Conservation (phyloP, 2,797 vertebrate genomes). For the Rhynchotus rufescens region DNA sequence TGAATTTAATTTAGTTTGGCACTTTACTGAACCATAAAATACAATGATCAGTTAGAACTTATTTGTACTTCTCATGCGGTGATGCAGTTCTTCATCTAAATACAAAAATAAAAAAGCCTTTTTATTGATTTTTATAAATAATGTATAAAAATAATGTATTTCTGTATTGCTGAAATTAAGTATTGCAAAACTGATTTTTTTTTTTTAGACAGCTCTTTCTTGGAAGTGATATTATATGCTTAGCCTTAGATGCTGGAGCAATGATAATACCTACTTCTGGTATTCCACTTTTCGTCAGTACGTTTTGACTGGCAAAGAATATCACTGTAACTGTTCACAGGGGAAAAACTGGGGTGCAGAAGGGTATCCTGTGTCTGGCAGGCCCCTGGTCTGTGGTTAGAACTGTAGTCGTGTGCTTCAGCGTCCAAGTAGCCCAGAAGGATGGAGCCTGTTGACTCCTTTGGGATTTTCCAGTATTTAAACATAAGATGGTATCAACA, state of each 20-base stretch:
- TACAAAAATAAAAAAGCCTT: neutral
- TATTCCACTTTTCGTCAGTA: neutral
- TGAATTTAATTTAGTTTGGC: neutral
- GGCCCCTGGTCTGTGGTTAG: neutral
- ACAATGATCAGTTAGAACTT: neutral
- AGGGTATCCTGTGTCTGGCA: neutral
- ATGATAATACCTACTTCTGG: neutral
- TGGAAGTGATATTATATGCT: neutral
- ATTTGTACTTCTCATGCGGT: neutral
- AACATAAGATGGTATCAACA: neutral
- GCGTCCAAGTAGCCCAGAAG: neutral
- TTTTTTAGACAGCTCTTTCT: neutral
- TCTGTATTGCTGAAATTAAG: neutral
- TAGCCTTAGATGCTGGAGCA: neutral
- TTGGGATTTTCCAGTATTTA: neutral
- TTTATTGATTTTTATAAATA: neutral
- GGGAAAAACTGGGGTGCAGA: neutral
- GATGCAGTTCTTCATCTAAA: neutral
- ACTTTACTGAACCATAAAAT: neutral
- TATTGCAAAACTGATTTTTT: neutral
- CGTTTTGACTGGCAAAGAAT: neutral
- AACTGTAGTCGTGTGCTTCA: neutral
- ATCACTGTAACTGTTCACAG: neutral
- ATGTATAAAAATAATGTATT: neutral
- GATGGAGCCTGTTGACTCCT: neutral